Evolutionary conservation across 1,140 invertebrate genomes (phyloP).

Genomic region (Conus betulinus): DNA sequence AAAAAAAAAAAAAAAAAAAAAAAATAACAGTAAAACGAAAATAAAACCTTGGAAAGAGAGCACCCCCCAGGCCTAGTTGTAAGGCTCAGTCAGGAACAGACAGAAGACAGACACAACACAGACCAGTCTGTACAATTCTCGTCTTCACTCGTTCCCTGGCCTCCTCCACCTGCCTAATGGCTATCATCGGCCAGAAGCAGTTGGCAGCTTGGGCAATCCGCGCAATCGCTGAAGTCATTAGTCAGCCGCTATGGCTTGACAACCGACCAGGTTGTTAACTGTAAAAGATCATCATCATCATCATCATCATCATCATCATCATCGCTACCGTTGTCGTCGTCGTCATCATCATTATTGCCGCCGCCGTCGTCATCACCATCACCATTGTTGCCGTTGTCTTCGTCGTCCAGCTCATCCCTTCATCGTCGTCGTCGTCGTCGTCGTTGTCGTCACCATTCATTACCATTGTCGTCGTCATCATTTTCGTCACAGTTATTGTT

Average conservation of each 20-base stretch:
- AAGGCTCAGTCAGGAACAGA: neutral
- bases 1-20: neutral
- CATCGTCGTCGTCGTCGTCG: too few species aligned
- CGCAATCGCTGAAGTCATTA: neutral
- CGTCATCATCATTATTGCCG: too few species aligned
- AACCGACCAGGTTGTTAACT: neutral
- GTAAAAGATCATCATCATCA: neutral
- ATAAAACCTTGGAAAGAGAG: neutral
- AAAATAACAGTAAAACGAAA: neutral
- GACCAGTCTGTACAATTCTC: neutral
- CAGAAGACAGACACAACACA: neutral
- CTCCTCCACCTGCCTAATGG: neutral
- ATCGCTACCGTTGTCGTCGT: neutral
- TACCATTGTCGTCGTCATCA: neutral
- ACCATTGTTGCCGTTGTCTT: too few species aligned
- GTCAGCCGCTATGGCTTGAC: neutral
- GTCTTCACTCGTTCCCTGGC: neutral
- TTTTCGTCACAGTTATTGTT: too few species aligned
- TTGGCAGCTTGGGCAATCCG: neutral
- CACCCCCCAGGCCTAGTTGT: neutral
- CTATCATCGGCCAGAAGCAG: neutral
- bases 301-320: neutral
- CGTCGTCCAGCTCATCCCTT: too few species aligned
- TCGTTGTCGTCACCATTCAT: neutral
- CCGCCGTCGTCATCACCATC: too few species aligned